These are phyloP conservation scores for Platyrinchus mystaceus DNA, from an alignment of 2,797 vertebrate genomes.

Conservation along the genomic window DNA sequence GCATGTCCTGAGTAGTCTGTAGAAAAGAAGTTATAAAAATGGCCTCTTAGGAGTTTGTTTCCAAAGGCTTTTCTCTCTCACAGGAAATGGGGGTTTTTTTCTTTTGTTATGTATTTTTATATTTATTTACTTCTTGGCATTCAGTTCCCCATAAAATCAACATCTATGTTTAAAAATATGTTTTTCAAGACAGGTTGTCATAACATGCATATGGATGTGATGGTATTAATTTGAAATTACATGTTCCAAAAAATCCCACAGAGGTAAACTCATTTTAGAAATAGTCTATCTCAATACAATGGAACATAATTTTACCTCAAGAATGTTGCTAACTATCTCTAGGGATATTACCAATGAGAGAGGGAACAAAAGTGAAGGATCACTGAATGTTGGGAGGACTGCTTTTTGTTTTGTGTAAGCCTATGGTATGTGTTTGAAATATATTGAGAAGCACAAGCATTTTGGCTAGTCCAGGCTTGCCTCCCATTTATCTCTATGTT, in stretches of 20 bases:
- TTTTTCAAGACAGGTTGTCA: background rate
- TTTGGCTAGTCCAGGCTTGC: background rate
- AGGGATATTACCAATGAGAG: background rate
- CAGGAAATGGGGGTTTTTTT: background rate
- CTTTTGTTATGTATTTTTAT: background rate
- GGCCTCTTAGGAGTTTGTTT: background rate
- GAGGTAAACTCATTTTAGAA: background rate
- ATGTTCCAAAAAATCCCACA: background rate
- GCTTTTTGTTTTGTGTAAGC: background rate
- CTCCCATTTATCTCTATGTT: background rate
- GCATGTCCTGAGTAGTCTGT: background rate
- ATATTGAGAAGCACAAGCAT: background rate
- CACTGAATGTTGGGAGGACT: background rate
- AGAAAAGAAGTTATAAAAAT: background rate
- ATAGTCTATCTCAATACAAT: background rate
- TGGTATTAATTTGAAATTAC: conserved; percentile 19
- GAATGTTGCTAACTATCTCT: background rate
- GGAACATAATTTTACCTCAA: background rate
- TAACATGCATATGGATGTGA: background rate
- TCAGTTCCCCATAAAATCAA: conserved; percentile 35
- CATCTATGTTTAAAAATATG: background rate
- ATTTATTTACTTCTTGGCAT: background rate
- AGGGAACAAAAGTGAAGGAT: background rate
- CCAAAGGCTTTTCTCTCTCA: background rate
- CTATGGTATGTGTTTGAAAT: background rate